These are phyloP conservation scores for Monopis laevigella DNA, from an alignment of 2,888 invertebrate genomes.

Conservation along the genomic window DNA sequence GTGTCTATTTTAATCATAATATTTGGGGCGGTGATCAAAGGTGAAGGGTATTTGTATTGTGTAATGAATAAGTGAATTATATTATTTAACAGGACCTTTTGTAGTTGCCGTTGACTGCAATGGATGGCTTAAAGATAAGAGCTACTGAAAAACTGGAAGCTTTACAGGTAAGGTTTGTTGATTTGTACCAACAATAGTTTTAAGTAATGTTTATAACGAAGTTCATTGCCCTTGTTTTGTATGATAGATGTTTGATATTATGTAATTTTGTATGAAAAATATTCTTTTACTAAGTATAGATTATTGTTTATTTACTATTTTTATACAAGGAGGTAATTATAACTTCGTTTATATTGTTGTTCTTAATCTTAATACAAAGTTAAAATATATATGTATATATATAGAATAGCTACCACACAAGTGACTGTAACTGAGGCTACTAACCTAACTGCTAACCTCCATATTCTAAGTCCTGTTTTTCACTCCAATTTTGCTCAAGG, in stretches of 20 bases:
- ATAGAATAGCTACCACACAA: too few relatives aligned
- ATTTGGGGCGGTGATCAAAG: conserved; percentile 58
- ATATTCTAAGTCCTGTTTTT: too few relatives aligned
- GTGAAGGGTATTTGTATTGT: conserved; percentile 39
- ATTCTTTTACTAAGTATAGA: not conserved
- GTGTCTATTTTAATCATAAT: conserved; percentile 16
- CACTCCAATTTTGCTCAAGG: too few relatives aligned
- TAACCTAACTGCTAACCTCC: too few relatives aligned
- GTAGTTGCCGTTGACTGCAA: conserved; percentile 25
- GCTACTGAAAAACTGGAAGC: conserved; percentile 59
- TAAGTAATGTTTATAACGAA: conserved; percentile 13
- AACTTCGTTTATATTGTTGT: too few relatives aligned
- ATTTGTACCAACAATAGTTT: not conserved
- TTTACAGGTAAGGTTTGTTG: conserved; percentile 54
- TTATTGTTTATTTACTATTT: too few relatives aligned
- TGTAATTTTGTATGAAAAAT: conserved; percentile 4
- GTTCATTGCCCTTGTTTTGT: conserved; percentile 3
- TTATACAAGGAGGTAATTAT: too few relatives aligned
- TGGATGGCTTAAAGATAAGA: conserved; percentile 43
- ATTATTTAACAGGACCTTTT: conserved; percentile 3
- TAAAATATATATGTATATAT: too few relatives aligned
- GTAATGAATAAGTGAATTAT: not conserved
- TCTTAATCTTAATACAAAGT: too few relatives aligned
- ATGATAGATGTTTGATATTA: conserved; percentile 9
- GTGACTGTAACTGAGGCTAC: too few relatives aligned